Evolutionary conservation across 2,888 invertebrate species (phyloP), one percentile per base, ranked within the genome.

Genomic region (Leucania comma): DNA sequence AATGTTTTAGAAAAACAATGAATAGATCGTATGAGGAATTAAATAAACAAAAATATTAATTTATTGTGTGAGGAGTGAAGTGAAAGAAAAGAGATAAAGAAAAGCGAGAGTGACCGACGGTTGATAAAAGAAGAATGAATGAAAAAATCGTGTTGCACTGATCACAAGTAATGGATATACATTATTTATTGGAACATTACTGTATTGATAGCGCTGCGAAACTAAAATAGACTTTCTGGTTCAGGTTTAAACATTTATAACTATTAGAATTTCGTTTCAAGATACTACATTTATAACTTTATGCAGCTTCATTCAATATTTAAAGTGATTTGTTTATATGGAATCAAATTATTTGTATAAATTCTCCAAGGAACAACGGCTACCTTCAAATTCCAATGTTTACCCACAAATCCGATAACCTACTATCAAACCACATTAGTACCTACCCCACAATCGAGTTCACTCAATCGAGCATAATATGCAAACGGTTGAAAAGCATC

Each of bases 201-300:
- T n/a, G n/a, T n/a, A n/a, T n/a, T n/a, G n/a, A n/a, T n/a, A n/a
- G n/a, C 5, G 4, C 20, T 24, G 4, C 17, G 1, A 5, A 54
- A 54, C 20, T 54, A 54, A 4, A 10, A 3, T 20, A 9, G 12
- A 5, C 4, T 4, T 56, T 12, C 12, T n/a, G n/a, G 32, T 32
- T 54, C 29, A 20, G n/a, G 20, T 29, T 29, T 29, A 0, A 56
- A 32, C 12, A n/a, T n/a, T 29, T 3, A 29, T 2, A 2, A 26
- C 17, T 32, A n/a, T 56, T 56, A n/a, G 29, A 32, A 54, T 54
- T n/a, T n/a, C 12, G 56, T 56, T 56, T 56, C 56, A n/a, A 29
- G 20, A 32, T 32, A 56, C n/a, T n/a, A n/a, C n/a, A 32, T 20
- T 12, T 32, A 32, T n/a, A 56, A 56, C 2, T n/a, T n/a, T 3